phyloP scores from a whole-genome alignment of 2,797 vertebrate species.

The Sebastes vulpes region DNA sequence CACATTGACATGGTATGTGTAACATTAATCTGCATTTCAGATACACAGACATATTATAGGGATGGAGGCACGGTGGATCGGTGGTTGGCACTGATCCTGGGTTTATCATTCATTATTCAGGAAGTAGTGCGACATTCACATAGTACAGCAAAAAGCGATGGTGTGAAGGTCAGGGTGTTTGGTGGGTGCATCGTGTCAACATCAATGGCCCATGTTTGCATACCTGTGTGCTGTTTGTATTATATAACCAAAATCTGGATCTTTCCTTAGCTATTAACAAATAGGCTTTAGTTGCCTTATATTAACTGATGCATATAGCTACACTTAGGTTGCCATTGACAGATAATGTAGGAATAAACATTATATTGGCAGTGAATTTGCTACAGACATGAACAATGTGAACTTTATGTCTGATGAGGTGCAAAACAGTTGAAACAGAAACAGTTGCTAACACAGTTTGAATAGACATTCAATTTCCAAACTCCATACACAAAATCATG shows the following conservation, averaged over 20 bases:
- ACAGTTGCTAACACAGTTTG: background rate
- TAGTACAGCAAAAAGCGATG: background rate
- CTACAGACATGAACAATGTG: background rate
- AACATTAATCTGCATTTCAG: background rate
- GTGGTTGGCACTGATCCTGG: background rate
- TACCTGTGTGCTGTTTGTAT: background rate
- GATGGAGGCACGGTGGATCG: background rate
- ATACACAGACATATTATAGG: background rate
- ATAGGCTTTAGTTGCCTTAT: background rate
- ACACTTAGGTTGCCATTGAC: background rate
- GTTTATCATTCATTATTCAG: constrained; percentile 5
- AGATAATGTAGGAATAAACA: background rate
- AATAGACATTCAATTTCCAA: background rate
- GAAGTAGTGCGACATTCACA: background rate
- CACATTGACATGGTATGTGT: background rate
- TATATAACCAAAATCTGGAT: background rate
- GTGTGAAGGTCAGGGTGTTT: background rate
- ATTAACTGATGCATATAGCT: background rate
- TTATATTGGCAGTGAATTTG: background rate
- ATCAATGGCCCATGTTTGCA: background rate
- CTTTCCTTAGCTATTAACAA: background rate
- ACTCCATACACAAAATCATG: background rate
- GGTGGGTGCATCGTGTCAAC: background rate
- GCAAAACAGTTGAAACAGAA: background rate
- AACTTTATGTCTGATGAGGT: background rate